Percentiles rank a stretch among this genome's conserved stretches.
Evolutionary conservation across 2,113 vertebrate species (phyloP).

Genomic region (Esox niger): DNA sequence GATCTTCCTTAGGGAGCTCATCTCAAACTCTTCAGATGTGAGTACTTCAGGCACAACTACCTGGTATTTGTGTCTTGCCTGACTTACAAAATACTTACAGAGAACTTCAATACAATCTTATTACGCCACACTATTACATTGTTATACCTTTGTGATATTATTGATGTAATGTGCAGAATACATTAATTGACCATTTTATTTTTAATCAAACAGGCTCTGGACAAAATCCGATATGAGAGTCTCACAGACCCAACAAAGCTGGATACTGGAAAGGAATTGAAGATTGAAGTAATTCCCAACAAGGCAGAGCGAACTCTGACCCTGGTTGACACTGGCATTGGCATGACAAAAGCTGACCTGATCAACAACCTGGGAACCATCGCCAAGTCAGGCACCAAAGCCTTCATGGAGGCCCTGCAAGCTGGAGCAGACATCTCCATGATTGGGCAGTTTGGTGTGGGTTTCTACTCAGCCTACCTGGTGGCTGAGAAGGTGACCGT

Average conservation of each 20-base stretch:
- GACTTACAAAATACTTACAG: not conserved
- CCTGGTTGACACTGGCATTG: conserved; percentile 74
- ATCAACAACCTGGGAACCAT: conserved; percentile 81
- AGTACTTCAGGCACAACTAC: conserved; percentile 33
- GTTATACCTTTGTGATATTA: too few species aligned
- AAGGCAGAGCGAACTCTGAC: conserved; percentile 69
- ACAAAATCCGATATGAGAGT: conserved; percentile 82
- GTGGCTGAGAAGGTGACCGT: conserved; percentile 78
- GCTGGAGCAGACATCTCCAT: conserved; percentile 81
- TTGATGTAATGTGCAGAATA: not conserved
- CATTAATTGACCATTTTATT: not conserved
- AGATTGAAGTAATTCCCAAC: conserved; percentile 77
- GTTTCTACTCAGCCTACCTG: conserved; percentile 80
- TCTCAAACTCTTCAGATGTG: conserved; percentile 82
- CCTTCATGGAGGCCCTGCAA: conserved; percentile 82
- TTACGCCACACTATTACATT: not conserved
- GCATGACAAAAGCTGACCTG: conserved; percentile 81
- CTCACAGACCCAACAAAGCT: conserved; percentile 76
- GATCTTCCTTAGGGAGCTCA: conserved; percentile 80
- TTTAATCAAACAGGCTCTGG: conserved; percentile 63
- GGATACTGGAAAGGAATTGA: conserved; percentile 78
- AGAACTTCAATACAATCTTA: not conserved
- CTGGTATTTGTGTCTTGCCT: too few species aligned
- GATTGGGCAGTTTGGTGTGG: conserved; percentile 82
- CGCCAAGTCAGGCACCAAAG: conserved; percentile 80